Conservation (phyloP, 37 sponge, comb jelly and placozoan genomes). For the Beroe ovata region DNA sequence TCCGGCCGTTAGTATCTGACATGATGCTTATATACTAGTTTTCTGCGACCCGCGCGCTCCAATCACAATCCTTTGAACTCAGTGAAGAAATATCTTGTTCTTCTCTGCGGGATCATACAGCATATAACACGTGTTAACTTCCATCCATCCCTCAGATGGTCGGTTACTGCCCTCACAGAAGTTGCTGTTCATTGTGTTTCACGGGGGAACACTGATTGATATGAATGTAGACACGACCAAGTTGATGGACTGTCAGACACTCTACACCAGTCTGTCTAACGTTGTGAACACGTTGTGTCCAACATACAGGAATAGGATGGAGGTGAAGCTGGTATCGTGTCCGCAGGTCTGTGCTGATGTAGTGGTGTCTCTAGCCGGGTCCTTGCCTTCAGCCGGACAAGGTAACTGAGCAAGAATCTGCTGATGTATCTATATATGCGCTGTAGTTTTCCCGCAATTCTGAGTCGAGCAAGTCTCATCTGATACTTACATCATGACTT, state of each 20-base stretch:
- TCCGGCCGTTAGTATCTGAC: conserved; percentile 21
- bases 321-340: conserved; percentile 44
- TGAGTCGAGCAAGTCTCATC: no score
- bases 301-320: conserved; percentile 65
- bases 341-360: conserved; percentile 64
- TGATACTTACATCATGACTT: not conserved
- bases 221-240: conserved; percentile 47
- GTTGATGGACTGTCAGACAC: conserved; percentile 28
- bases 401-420: no score
- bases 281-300: conserved; percentile 59
- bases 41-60: no score
- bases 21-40: no score
- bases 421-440: no score
- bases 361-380: conserved; percentile 25
- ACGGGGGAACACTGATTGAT: conserved; percentile 48
- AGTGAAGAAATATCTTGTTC: no score
- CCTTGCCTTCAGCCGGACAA: conserved; percentile 17
- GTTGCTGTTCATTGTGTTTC: conserved; percentile 61
- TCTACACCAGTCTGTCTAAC: conserved; percentile 7
- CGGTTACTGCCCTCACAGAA: conserved; percentile 47
- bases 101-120: no score
- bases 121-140: no score
- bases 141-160: conserved; percentile 12
- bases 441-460: no score
- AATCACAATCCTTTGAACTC: no score